Evolutionary conservation across 2,797 vertebrate species (phyloP).

Genomic region (Tangara arthus): DNA sequence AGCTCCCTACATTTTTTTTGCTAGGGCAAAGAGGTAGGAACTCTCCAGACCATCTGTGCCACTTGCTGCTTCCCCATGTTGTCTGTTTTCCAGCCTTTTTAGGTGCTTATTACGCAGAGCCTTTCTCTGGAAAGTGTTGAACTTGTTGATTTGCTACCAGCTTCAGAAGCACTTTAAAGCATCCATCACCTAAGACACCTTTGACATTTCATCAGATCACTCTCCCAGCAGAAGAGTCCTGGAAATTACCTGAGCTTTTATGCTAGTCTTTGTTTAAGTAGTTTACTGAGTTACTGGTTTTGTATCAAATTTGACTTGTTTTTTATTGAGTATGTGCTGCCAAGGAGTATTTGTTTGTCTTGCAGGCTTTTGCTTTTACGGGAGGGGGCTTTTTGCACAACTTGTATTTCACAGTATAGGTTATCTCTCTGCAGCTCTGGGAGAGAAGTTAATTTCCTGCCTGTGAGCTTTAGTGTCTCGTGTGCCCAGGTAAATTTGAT

Average conservation of each 20-base stretch:
- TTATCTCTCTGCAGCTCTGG: not conserved
- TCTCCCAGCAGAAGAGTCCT: rapidly evolving
- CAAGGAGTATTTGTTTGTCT: not conserved
- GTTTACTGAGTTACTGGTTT: not conserved
- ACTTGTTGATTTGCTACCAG: not conserved
- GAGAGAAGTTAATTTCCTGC: not conserved
- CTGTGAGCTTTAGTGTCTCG: not conserved
- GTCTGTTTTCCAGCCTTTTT: not conserved
- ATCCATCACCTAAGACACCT: not conserved
- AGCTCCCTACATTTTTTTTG: not conserved
- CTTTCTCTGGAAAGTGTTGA: not conserved
- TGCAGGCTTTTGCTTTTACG: not conserved
- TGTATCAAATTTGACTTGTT: not conserved
- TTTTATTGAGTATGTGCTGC: rapidly evolving
- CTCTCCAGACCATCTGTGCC: not conserved
- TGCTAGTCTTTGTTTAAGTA: not conserved
- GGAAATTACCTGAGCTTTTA: not conserved
- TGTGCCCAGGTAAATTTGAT: not conserved
- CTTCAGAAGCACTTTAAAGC: not conserved
- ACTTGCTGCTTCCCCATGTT: not conserved
- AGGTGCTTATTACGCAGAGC: not conserved
- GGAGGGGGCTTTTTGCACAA: not conserved
- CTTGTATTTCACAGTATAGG: not conserved
- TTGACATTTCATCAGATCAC: not conserved
- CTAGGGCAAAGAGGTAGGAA: not conserved